A percentile compares a stretch with the other conserved stretches of the same genome.
phyloP scores from a whole-genome alignment of 2,888 invertebrate species.

The Drosophila monieri region DNA sequence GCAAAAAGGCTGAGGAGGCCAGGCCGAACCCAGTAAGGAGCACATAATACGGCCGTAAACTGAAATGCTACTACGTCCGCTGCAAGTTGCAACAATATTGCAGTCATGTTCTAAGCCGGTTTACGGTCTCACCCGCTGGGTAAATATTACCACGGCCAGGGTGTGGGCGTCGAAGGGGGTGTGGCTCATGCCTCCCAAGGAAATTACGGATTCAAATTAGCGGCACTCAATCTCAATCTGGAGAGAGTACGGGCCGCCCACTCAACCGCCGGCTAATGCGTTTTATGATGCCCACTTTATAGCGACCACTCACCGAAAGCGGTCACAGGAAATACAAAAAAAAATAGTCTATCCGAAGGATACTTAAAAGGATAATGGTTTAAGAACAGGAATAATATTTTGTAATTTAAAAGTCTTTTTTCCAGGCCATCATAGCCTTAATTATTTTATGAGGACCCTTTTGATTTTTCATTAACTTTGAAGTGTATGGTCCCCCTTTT shows the following conservation, averaged over 20 bases:
- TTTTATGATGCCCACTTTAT: conserved; percentile 55
- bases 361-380: neutral
- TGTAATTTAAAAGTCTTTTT: neutral
- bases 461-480: neutral
- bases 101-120: conserved; percentile 57
- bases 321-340: conserved; percentile 1
- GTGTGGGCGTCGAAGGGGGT: neutral
- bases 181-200: conserved; percentile 27
- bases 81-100: conserved; percentile 65
- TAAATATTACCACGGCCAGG: conserved; percentile 18
- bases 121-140: conserved; percentile 42
- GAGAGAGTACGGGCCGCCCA: conserved; percentile 55
- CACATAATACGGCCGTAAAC: conserved; percentile 61
- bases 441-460: too few relatives aligned
- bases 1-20: conserved; percentile 41
- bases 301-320: conserved; percentile 19
- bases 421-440: neutral
- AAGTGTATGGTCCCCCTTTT: neutral
- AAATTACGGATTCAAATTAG: conserved; percentile 79
- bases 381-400: neutral
- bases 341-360: neutral
- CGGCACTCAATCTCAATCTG: conserved; percentile 77
- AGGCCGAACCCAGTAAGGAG: conserved; percentile 27
- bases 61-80: conserved; percentile 27
- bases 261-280: conserved; percentile 67